Conservation (phyloP, 2,888 invertebrate genomes). For the Sinotaia quadrata region DNA sequence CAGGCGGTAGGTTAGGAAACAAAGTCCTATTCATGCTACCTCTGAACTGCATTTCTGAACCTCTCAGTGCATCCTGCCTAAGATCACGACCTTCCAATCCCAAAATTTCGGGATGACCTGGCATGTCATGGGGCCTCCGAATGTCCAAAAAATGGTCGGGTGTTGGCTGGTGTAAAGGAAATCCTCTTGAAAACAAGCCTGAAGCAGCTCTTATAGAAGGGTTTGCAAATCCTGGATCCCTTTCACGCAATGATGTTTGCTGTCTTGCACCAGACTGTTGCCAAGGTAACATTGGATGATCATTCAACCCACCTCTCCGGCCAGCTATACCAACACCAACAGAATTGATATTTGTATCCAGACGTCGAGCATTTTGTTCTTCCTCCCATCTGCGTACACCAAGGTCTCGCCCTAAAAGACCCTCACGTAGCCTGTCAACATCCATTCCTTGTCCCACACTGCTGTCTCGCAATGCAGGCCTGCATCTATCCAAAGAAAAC, state of each 20-base stretch:
- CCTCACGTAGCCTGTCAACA: background rate
- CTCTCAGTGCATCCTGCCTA: background rate
- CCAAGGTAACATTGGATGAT: background rate
- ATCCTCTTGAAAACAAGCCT: too few relatives aligned
- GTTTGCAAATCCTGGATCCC: too few relatives aligned
- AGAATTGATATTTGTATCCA: background rate
- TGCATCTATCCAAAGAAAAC: background rate
- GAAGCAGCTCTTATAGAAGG: too few relatives aligned
- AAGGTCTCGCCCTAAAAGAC: too few relatives aligned
- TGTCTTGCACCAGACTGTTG: background rate
- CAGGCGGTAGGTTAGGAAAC: constrained; percentile 8
- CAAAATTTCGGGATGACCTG: background rate
- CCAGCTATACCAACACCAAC: background rate
- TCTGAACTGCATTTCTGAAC: background rate
- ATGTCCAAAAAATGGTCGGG: background rate
- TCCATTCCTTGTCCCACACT: background rate
- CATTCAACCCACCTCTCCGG: background rate
- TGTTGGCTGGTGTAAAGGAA: background rate
- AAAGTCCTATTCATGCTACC: background rate
- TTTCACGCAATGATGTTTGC: too few relatives aligned
- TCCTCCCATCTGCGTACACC: background rate
- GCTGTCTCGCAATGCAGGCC: too few relatives aligned
- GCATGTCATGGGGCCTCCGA: background rate
- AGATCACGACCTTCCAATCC: background rate
- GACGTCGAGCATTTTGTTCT: background rate